Evolutionary conservation across 2,888 invertebrate genomes (phyloP).

Genomic region (Microctonus aethiopoides): DNA sequence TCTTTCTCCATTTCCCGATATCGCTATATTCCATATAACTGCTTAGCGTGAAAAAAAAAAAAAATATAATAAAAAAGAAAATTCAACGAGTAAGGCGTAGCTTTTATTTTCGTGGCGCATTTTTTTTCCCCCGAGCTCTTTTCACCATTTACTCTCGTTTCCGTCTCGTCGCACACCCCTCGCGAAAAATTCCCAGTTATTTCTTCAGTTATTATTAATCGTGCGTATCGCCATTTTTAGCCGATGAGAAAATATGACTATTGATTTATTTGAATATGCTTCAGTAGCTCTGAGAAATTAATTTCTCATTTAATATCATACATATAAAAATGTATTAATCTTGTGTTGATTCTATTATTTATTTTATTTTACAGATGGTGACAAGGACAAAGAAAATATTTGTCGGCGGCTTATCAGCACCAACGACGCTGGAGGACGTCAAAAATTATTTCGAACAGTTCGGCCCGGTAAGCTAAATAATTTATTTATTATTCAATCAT

Average conservation of each 20-base stretch:
- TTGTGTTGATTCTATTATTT: slow-evolving; percentile 36
- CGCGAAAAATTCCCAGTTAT: slow-evolving; percentile 30
- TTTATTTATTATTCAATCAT: background rate
- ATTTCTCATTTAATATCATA: background rate
- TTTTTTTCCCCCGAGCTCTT: slow-evolving; percentile 6
- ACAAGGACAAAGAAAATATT: slow-evolving; percentile 99
- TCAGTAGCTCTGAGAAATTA: slow-evolving; percentile 3
- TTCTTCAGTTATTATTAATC: slow-evolving; percentile 43
- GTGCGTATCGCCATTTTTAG: slow-evolving; percentile 39
- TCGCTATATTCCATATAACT: slow-evolving; percentile 36
- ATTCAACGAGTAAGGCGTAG: slow-evolving; percentile 23
- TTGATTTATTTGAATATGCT: slow-evolving; percentile 3
- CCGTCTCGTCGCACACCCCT: slow-evolving; percentile 44
- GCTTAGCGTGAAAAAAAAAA: slow-evolving; percentile 29
- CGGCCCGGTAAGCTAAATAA: slow-evolving; percentile 90
- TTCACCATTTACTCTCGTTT: slow-evolving; percentile 32
- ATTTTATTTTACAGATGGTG: slow-evolving; percentile 89
- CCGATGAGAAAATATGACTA: slow-evolving; percentile 30
- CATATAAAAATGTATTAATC: background rate
- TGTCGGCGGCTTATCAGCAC: slow-evolving; percentile 99
- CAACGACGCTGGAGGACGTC: slow-evolving; percentile 99
- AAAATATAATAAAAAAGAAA: slow-evolving; percentile 32
- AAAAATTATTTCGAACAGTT: slow-evolving; percentile 99
- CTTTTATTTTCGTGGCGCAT: slow-evolving; percentile 17
- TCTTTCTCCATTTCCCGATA: slow-evolving; percentile 28